Base-by-base conservation (phyloP, 1,140 invertebrate genomes). In the Helicoverpa zea region DNA sequence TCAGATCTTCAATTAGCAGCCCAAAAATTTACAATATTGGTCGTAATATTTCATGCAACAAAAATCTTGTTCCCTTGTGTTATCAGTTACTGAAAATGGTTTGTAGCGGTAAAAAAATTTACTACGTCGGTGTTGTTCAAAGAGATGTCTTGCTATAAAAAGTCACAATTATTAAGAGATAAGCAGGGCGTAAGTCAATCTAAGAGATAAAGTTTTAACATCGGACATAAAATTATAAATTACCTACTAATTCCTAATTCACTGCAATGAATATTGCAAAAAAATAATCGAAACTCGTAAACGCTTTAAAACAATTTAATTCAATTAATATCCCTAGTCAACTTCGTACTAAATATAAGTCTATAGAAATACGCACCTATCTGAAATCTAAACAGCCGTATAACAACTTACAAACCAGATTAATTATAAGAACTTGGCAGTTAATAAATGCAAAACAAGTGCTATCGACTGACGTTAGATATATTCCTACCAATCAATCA, bases 91-190 rank as follows among this genome's bases (percentile, higher is more conserved):
- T 14, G 7, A 16, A 49, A 3, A 11, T 35, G 59, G 18, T 29
- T 61, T 23, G 9, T 61, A 61, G 23, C 35, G 35, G 35, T 35
- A 35, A 35, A 35, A 35, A 35, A 35, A 35, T 47, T 47, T 11
- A 66, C 30, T 47, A 3, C 35, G 14, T 47, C 30, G 63, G 63
- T n/a, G 5, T 5, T 5, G 0, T 10, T 47, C 14, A 64, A 64
- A 64, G 63, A 30, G 2, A n/a, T 14, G 13, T 63, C 16, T 47
- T n/a, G 61, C 30, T 35, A 12, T 63, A 35, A 63, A 35, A 43
- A 30, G n/a, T 63, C 61, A 63, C 12, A n/a, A 63, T 30, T 35
- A 43, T 63, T 64, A 64, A 43, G 10, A 64, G 30, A 35, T 43
- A 64, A 43, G 61, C 12, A 47, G 14, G 35, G 35, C n/a, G 61